These are phyloP conservation scores for Cactoblastis cactorum DNA, from an alignment of 2,888 invertebrate genomes.

Conservation along the genomic window DNA sequence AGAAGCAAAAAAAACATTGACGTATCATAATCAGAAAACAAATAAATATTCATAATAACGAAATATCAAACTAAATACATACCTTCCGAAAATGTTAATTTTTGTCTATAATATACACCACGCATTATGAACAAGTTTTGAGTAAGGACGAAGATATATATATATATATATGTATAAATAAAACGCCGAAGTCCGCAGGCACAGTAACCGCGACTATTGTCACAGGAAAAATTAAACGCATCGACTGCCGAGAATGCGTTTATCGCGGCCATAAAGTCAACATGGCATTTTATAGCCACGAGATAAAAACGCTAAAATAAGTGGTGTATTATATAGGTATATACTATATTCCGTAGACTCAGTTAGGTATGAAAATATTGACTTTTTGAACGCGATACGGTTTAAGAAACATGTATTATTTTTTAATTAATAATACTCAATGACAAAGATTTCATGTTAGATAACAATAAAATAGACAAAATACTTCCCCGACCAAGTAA, in stretches of 20 bases:
- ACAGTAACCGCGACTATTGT: constrained; percentile 1
- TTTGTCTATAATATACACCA: background rate
- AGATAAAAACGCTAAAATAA: constrained; percentile 18
- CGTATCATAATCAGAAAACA: no score
- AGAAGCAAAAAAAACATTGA: no score
- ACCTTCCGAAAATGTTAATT: background rate
- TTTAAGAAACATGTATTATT: no score
- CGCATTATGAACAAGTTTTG: background rate
- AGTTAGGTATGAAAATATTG: background rate
- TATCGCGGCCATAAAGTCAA: constrained; percentile 31
- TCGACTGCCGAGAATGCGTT: constrained; percentile 15
- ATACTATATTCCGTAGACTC: background rate
- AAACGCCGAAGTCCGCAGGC: background rate
- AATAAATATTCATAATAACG: background rate
- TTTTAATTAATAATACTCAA: no score
- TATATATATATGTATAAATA: background rate
- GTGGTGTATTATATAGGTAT: constrained; percentile 5
- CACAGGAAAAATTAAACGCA: constrained; percentile 7
- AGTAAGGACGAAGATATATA: background rate
- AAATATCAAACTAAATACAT: background rate
- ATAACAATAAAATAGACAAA: no score
- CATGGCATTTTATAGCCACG: constrained; percentile 17
- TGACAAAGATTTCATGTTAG: no score
- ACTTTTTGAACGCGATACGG: background rate
- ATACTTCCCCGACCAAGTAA: no score